A percentile compares a stretch with the other conserved stretches of the same genome.
Conservation (phyloP, 2,888 invertebrate genomes). For the Scelioninae gen. 1 region DNA sequence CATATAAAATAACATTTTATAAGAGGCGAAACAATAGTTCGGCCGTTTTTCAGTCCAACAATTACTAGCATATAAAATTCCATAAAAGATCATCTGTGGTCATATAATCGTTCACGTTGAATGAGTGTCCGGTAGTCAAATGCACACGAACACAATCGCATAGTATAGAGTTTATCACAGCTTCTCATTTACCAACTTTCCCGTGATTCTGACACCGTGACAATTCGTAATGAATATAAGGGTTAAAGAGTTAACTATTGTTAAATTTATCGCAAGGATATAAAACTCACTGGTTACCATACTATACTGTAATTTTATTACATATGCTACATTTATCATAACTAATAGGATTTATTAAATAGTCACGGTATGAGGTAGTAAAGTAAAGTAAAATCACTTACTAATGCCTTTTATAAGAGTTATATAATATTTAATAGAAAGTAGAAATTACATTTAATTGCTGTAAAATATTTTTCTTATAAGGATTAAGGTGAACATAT, state of each 20-base stretch:
- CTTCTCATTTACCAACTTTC: conserved; percentile 55
- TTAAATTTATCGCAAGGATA: conserved; percentile 39
- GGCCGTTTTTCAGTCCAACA: conserved; percentile 27
- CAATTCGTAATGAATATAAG: conserved; percentile 57
- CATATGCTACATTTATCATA: too few species aligned
- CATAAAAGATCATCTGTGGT: conserved; percentile 52
- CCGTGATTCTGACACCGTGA: conserved; percentile 52
- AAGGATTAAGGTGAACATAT: too few species aligned
- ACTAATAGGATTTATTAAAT: too few species aligned
- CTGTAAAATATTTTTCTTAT: too few species aligned
- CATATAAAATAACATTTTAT: conserved; percentile 19
- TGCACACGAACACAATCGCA: conserved; percentile 40
- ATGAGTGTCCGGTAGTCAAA: conserved; percentile 39
- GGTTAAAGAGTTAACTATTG: conserved; percentile 59
- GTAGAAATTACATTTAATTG: too few species aligned
- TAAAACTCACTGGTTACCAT: conserved; percentile 11
- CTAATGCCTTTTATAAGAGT: too few species aligned
- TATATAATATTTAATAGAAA: too few species aligned
- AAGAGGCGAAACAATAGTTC: conserved; percentile 25
- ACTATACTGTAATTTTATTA: conserved; percentile 45
- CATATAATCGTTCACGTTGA: conserved; percentile 52
- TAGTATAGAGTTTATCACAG: conserved; percentile 49
- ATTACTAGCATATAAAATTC: conserved; percentile 44
- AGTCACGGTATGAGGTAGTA: too few species aligned
- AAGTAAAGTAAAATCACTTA: too few species aligned